A percentile compares a stretch with the other conserved stretches of the same genome.
Conservation (phyloP, 2,797 vertebrate species). For the Melanotaenia nigrans region DNA sequence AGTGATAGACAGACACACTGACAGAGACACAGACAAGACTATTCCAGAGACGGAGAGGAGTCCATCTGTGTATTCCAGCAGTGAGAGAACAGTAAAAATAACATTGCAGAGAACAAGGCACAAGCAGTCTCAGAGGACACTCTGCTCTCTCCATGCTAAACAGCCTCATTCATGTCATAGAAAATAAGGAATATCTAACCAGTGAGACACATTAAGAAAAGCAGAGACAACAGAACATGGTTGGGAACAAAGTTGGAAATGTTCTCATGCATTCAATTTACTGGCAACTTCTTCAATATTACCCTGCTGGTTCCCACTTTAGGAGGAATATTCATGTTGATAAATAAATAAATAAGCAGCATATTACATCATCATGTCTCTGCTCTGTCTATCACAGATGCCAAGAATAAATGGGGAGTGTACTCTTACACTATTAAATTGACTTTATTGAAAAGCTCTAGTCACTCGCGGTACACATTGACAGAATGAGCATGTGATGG, state of each 20-base stretch:
- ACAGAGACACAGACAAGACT: conserved; percentile 28
- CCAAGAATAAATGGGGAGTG: not conserved
- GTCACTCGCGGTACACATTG: not conserved
- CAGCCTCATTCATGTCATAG: conserved; percentile 55
- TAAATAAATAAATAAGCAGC: not conserved
- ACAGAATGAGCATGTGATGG: not conserved
- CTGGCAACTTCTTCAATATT: conserved; percentile 7
- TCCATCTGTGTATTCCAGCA: conserved; percentile 64
- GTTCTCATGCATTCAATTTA: conserved; percentile 28
- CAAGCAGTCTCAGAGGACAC: conserved; percentile 52
- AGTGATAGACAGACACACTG: conserved; percentile 37
- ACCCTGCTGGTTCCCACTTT: conserved; percentile 20
- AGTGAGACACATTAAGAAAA: conserved; percentile 27
- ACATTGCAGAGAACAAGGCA: conserved; percentile 57
- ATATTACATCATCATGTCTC: conserved; percentile 10
- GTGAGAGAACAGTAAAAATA: conserved; percentile 67
- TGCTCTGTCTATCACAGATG: conserved; percentile 18
- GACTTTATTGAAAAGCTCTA: not conserved
- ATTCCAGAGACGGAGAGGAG: conserved; percentile 44
- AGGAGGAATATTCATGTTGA: not conserved
- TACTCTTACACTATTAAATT: not conserved
- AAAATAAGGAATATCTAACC: conserved; percentile 52
- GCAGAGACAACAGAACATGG: conserved; percentile 25
- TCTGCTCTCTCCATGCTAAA: conserved; percentile 55
- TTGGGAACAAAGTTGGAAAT: conserved; percentile 29